Conservation (phyloP, 2,113 vertebrate genomes). For the Electrona antarctica region DNA sequence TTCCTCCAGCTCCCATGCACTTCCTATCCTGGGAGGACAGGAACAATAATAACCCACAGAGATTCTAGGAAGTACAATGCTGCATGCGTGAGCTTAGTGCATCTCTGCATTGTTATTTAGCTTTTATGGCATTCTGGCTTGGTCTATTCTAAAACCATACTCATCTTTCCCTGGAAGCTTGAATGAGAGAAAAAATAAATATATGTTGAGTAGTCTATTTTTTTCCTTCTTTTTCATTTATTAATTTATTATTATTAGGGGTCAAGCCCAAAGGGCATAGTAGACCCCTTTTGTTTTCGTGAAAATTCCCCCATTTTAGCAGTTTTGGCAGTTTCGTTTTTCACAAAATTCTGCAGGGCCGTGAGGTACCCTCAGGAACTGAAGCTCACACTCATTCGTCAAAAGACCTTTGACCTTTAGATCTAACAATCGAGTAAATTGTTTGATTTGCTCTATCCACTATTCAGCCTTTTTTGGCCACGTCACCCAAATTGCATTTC, state of each 20-base stretch:
- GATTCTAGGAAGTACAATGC: constrained; percentile 49
- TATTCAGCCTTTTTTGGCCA: no score
- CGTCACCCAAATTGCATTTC: no score
- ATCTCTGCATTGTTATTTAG: constrained; percentile 34
- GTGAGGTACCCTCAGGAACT: no score
- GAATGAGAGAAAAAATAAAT: constrained; percentile 29
- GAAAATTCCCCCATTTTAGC: no score
- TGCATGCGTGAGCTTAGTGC: constrained; percentile 42
- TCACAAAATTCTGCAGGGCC: no score
- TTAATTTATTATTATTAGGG: no score
- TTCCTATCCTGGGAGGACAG: constrained; percentile 37
- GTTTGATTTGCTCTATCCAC: no score
- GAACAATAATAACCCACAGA: constrained; percentile 56
- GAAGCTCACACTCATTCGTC: no score
- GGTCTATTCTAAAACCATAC: constrained; percentile 10
- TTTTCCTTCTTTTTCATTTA: neutral
- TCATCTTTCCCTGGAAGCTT: constrained; percentile 39
- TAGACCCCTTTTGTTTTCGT: no score
- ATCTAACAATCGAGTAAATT: no score
- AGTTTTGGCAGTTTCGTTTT: no score
- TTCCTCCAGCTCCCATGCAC: constrained; percentile 37
- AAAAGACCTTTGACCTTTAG: no score
- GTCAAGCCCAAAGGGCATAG: neutral
- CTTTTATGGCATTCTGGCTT: constrained; percentile 16
- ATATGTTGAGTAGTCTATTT: neutral